Percentiles rank a stretch among this genome's conserved stretches.
Conservation (phyloP, 37 sponge, comb jelly and placozoan species). For the Oopsacas minuta region DNA sequence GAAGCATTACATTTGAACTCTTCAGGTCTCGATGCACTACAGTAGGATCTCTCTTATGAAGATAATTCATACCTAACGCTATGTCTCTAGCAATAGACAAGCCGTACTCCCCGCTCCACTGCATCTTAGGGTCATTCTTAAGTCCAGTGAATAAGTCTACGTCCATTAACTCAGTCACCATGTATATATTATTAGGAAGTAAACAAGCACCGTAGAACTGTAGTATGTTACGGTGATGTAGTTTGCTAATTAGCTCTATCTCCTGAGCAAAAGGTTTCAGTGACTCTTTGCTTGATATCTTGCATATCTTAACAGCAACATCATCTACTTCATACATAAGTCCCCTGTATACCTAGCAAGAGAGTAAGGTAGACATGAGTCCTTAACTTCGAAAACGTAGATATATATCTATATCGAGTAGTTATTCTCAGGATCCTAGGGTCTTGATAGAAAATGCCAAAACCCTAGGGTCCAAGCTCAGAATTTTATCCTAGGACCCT, state of each 20-base stretch:
- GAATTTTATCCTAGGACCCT: too few species aligned
- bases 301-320: conserved; percentile 71
- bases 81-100: conserved; percentile 42
- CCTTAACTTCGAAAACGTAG: too few species aligned
- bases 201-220: conserved; percentile 94
- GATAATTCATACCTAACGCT: conserved; percentile 66
- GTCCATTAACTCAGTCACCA: conserved; percentile 87
- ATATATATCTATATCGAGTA: too few species aligned
- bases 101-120: conserved; percentile 63
- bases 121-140: conserved; percentile 29
- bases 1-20: conserved; percentile 75
- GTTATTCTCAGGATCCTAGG: too few species aligned
- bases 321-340: conserved; percentile 64
- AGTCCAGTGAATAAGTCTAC: conserved; percentile 59
- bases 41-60: conserved; percentile 61
- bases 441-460: too few species aligned
- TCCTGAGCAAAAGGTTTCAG: conserved; percentile 56
- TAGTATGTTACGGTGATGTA: conserved; percentile 72
- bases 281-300: conserved; percentile 10
- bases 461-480: too few species aligned
- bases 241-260: conserved; percentile 67
- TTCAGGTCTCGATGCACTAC: conserved; percentile 83
- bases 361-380: too few species aligned
- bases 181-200: conserved; percentile 50
- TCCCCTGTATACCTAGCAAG: conserved; percentile 60